phyloP scores from a whole-genome alignment of 2,888 invertebrate genomes.

The Camponotus fellah region DNA sequence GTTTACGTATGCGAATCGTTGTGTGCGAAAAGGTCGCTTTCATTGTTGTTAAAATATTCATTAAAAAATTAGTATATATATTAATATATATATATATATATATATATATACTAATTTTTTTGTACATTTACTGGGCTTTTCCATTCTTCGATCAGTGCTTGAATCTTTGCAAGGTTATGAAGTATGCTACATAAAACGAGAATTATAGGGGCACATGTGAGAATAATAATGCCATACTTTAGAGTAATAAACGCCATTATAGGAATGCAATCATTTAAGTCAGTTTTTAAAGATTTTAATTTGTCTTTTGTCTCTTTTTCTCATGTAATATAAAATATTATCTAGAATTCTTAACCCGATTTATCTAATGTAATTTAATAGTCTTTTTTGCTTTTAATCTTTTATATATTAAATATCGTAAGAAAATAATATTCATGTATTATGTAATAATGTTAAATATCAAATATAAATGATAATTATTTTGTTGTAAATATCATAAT shows the following conservation, averaged over 20 bases:
- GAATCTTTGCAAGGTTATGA: constrained; percentile 8
- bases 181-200: constrained; percentile 3
- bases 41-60: constrained; percentile 45
- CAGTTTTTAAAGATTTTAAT: neutral
- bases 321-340: neutral
- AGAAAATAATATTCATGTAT: neutral
- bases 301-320: neutral
- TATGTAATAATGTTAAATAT: neutral
- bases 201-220: constrained; percentile 16
- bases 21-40: constrained; percentile 21
- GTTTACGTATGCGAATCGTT: constrained; percentile 35
- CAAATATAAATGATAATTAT: neutral
- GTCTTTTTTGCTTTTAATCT: neutral
- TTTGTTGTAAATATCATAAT: neutral
- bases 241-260: neutral
- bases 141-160: constrained; percentile 4
- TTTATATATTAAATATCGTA: neutral
- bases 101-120: constrained; percentile 4
- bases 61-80: neutral
- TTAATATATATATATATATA: constrained; percentile 25
- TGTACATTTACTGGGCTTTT: constrained; percentile 29
- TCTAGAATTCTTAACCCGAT: neutral
- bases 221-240: constrained; percentile 11
- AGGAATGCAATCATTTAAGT: neutral
- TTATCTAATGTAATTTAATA: neutral